Evolutionary conservation across 2,888 invertebrate genomes (phyloP).

Genomic region (Thyatira batis): DNA sequence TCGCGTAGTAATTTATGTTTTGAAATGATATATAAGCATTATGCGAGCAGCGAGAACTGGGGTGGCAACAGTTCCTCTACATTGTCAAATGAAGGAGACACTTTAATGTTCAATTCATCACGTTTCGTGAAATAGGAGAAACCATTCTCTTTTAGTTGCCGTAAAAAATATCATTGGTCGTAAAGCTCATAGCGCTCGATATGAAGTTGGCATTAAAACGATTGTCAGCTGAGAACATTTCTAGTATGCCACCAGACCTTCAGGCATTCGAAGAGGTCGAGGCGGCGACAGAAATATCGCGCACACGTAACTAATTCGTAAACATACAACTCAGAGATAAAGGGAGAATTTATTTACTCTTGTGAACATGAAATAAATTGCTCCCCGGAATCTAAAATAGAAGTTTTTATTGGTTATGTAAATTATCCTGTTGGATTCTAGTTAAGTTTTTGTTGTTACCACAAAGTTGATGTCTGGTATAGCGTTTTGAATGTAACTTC

Average conservation of each 20-base stretch:
- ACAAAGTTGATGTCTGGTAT: not conserved
- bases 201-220: conserved; percentile 37
- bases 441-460: not conserved
- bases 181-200: conserved; percentile 9
- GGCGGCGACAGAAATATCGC: conserved; percentile 49
- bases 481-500: not conserved
- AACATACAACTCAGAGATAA: conserved; percentile 29
- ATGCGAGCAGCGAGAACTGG: no score
- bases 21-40: not conserved
- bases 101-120: not conserved
- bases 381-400: not conserved
- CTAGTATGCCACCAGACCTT: conserved; percentile 50
- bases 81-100: not conserved
- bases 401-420: conserved; percentile 2
- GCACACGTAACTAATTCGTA: conserved; percentile 31
- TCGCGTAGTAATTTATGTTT: conserved; percentile 3
- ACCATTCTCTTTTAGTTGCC: not conserved
- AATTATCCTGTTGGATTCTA: not conserved
- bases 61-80: not conserved
- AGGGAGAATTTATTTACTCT: conserved; percentile 10
- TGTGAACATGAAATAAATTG: not conserved
- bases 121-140: not conserved
- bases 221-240: conserved; percentile 32
- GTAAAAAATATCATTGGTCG: not conserved
- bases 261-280: conserved; percentile 51